Evolutionary conservation across 2,113 vertebrate species (phyloP).

Genomic region (Takifugu bimaculatus): DNA sequence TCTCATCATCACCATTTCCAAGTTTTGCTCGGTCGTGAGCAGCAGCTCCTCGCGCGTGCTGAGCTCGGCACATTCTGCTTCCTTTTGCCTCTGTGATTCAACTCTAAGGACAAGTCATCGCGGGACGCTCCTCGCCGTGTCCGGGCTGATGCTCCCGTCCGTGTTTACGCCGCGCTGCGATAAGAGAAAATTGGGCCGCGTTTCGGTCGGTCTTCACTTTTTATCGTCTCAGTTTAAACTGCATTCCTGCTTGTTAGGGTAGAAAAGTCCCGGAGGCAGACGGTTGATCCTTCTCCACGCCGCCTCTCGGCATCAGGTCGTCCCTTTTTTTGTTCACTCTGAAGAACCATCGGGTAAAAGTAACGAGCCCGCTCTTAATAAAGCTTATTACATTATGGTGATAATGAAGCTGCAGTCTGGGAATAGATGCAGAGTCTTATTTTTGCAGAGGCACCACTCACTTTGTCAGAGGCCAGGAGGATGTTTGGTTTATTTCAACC

Average conservation of each 20-base stretch:
- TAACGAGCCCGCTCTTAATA: not conserved
- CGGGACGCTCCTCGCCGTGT: not conserved
- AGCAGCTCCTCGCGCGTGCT: not conserved
- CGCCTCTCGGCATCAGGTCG: no score
- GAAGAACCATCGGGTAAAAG: not conserved
- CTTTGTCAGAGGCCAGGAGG: constrained; percentile 4
- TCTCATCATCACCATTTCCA: not conserved
- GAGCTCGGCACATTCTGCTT: not conserved
- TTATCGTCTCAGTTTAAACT: no score
- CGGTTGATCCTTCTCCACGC: no score
- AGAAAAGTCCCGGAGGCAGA: no score
- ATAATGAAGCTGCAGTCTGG: not conserved
- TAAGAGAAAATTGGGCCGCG: not conserved
- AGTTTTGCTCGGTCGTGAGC: not conserved
- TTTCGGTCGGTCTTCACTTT: no score
- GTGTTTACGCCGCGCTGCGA: not conserved
- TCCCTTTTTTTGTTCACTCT: not conserved
- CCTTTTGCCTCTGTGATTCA: not conserved
- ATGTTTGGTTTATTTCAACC: not conserved
- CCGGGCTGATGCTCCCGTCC: not conserved
- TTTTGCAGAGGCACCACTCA: not conserved
- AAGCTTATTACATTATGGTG: not conserved
- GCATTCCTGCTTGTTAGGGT: no score
- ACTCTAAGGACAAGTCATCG: not conserved
- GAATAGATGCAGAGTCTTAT: not conserved